These are phyloP conservation scores for Rhinella marina DNA, from an alignment of 2,797 vertebrate genomes.

Conservation along the genomic window DNA sequence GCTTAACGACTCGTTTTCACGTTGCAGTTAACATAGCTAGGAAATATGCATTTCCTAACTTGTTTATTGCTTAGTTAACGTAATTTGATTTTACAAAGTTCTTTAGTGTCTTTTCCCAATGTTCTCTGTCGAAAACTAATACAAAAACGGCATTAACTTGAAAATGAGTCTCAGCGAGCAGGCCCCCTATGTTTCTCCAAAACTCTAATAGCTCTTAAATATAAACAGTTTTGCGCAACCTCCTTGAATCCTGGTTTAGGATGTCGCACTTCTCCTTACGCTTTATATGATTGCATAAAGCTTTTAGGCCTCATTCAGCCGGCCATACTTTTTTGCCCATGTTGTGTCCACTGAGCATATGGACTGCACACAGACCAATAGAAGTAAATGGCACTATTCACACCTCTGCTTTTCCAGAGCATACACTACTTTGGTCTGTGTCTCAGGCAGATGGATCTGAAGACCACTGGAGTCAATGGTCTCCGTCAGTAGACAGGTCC, in stretches of 20 bases:
- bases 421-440: no score
- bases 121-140: conserved; percentile 59
- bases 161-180: conserved; percentile 61
- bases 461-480: no score
- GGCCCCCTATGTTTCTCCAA: conserved; percentile 57
- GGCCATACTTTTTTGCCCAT: no score
- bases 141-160: conserved; percentile 59
- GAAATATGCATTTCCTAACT: conserved; percentile 60
- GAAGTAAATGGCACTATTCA: no score
- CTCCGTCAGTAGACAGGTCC: no score
- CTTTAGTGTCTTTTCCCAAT: conserved; percentile 61
- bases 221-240: conserved; percentile 38
- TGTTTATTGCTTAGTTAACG: conserved; percentile 63
- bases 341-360: no score
- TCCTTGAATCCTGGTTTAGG: conserved; percentile 8
- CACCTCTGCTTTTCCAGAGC: no score
- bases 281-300: background rate
- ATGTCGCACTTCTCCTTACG: background rate
- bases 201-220: conserved; percentile 54
- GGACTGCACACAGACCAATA: no score
- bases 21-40: conserved; percentile 58
- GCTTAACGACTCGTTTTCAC: conserved; percentile 55
- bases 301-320: no score
- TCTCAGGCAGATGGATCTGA: no score
- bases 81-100: conserved; percentile 63